Evolutionary conservation across 2,888 invertebrate genomes (phyloP).

Genomic region (Synergus japonicus): DNA sequence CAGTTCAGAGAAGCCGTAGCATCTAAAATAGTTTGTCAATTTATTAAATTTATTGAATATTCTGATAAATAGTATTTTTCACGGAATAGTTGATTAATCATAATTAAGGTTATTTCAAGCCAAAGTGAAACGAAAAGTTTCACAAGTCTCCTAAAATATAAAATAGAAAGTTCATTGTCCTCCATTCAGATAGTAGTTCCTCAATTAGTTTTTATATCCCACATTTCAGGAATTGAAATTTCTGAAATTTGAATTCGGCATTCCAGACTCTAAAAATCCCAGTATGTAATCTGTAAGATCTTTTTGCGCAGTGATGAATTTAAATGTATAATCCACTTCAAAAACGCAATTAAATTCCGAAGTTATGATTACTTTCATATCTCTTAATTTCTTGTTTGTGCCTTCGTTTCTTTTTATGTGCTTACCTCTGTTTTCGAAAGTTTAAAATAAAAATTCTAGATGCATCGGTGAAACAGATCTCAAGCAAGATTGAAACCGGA

Average conservation of each 20-base stretch:
- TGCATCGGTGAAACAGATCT: background rate
- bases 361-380: background rate
- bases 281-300: background rate
- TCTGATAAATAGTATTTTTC: too few species aligned
- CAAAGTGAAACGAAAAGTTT: background rate
- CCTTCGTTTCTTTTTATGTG: background rate
- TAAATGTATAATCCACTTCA: background rate
- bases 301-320: background rate
- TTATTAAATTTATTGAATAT: background rate
- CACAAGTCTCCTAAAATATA: too few species aligned
- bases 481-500: background rate
- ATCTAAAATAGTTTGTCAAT: background rate
- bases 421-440: background rate
- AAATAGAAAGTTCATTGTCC: background rate
- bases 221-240: background rate
- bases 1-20: background rate
- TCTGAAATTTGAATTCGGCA: background rate
- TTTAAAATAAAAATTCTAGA: background rate
- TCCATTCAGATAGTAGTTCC: background rate
- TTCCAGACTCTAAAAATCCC: background rate
- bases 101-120: background rate
- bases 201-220: background rate
- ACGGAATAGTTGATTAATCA: background rate
- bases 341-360: background rate
- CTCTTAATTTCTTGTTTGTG: background rate